Evolutionary conservation across 2,797 vertebrate genomes (phyloP), one percentile per base, ranked within the genome.

Genomic region (Arnoldichthys spilopterus): DNA sequence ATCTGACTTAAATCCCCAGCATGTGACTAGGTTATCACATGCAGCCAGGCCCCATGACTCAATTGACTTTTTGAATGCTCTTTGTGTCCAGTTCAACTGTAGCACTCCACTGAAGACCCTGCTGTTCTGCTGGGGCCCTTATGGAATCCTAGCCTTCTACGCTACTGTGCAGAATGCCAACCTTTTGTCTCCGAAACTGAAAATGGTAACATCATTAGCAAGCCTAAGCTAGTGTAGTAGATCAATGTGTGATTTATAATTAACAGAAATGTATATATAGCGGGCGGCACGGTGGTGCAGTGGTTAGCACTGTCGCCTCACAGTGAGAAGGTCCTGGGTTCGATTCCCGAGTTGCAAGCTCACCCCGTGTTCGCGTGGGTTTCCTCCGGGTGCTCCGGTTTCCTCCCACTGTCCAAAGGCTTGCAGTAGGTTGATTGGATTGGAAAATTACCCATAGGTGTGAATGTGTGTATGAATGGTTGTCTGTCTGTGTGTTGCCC

Each of bases 101-200:
- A 88, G 89, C 75, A 93, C 95, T 77, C 97, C 97, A 26, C 32
- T 95, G 85, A 97, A 96, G 90, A 92, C 93, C 0, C 83, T 99
- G 89, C 86, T 97, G 63, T 76, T 98, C 56, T 96, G 96, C 90
- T 99, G 98, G 97, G 94, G 95, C 1, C 98, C 97, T 62, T 98
- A 98, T 1, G 95, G 95, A 11, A 54, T 98, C 74, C 89, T 99
- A 78, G 93, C 94, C 59, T 94, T 96, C 83, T 98, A 96, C 0
- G 96, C 96, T 1, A 92, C 94, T 3, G 24, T 97, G 32, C 88
- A 95, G 67, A 95, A 97, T 0, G 95, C 95, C 84, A 94, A 85
- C 79, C 88, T 96, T 83, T 88, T 98, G 40, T 96, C 96, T 32
- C 94, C 96, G 8, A 97, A 96, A 90, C 91, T 98, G 54, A 95